Percentiles rank a stretch among this genome's conserved stretches.
phyloP scores from a whole-genome alignment of 64 coral and sea anemone species.

The Montipora capricornis region DNA sequence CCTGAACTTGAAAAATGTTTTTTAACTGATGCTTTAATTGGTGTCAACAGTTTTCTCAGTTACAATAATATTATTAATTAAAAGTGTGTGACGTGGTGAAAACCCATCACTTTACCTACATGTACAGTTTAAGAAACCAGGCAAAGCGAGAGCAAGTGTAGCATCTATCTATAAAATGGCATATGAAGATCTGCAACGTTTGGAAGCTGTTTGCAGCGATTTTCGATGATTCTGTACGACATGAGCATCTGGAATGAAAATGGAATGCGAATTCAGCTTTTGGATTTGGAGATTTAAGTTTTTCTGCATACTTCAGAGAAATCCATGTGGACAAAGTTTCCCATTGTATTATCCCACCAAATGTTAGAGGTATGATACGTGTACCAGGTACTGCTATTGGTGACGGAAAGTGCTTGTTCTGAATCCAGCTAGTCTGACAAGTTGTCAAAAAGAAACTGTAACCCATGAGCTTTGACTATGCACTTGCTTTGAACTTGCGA shows the following conservation, averaged over 20 bases:
- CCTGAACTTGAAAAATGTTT: not conserved
- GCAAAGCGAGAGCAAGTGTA: not conserved
- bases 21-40: not conserved
- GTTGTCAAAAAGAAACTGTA: slow-evolving; percentile 33
- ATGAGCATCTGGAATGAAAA: not conserved
- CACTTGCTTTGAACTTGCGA: slow-evolving; percentile 16
- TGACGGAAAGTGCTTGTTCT: slow-evolving; percentile 58
- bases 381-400: slow-evolving; percentile 22
- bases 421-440: slow-evolving; percentile 14
- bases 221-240: not conserved
- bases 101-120: not conserved
- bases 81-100: not conserved
- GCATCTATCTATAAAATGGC: not conserved
- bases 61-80: not conserved
- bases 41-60: not conserved
- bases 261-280: not conserved
- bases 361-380: not conserved
- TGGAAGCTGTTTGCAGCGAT: not conserved
- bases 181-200: not conserved
- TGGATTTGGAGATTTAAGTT: not conserved
- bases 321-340: slow-evolving; percentile 1
- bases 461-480: slow-evolving; percentile 21
- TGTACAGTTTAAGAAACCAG: not conserved
- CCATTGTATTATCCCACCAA: not conserved
- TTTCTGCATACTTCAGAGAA: not conserved